phyloP scores from a whole-genome alignment of 2,888 invertebrate species.

The Globia sparganii region DNA sequence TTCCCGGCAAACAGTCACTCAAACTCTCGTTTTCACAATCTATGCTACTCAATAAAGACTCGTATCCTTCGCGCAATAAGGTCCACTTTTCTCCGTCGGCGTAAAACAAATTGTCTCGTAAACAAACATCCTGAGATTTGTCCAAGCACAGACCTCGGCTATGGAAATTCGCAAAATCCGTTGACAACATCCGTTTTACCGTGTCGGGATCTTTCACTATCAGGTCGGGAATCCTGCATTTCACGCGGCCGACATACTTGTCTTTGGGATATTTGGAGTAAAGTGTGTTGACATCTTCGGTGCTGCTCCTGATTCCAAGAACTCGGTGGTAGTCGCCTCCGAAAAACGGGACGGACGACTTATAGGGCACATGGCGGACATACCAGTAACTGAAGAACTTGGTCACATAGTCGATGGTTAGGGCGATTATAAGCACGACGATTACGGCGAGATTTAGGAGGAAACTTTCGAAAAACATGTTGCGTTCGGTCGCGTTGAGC shows the following conservation, averaged over 20 bases:
- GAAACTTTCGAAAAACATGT: slow-evolving; percentile 89
- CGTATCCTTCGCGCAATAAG: slow-evolving; percentile 81
- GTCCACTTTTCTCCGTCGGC: slow-evolving; percentile 88
- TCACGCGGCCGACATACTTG: slow-evolving; percentile 83
- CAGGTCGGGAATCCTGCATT: slow-evolving; percentile 86
- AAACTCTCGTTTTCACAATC: slow-evolving; percentile 80
- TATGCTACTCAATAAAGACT: slow-evolving; percentile 81
- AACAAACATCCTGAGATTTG: slow-evolving; percentile 89
- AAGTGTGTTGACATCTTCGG: slow-evolving; percentile 81
- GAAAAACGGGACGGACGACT: slow-evolving; percentile 81
- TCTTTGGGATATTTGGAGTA: slow-evolving; percentile 79
- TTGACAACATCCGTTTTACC: slow-evolving; percentile 85
- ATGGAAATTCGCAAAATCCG: slow-evolving; percentile 88
- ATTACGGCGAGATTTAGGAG: slow-evolving; percentile 81
- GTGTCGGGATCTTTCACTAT: slow-evolving; percentile 86
- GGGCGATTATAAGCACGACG: slow-evolving; percentile 78
- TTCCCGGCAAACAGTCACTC: slow-evolving; percentile 88
- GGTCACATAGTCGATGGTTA: slow-evolving; percentile 85
- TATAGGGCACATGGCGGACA: slow-evolving; percentile 84
- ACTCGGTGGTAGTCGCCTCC: slow-evolving; percentile 86
- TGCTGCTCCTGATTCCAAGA: slow-evolving; percentile 79
- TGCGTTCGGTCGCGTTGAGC: slow-evolving; percentile 80
- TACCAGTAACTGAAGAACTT: slow-evolving; percentile 89
- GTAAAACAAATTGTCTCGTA: slow-evolving; percentile 89
- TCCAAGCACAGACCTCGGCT: slow-evolving; percentile 87